Conservation (phyloP, 2,113 vertebrate genomes). For the Emydura subglobosa region DNA sequence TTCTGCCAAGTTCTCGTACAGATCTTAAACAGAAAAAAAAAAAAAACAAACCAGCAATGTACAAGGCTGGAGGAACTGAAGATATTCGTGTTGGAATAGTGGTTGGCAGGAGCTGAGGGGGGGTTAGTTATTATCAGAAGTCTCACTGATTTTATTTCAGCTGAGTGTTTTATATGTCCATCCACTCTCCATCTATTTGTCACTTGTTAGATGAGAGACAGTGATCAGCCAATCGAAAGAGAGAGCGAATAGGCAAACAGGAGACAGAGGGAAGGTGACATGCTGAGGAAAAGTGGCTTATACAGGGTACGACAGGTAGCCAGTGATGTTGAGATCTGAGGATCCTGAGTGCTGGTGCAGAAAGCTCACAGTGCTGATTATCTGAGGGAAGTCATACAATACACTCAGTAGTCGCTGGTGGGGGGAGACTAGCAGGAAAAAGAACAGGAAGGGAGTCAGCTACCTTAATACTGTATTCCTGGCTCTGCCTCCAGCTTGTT, state of each 20-base stretch:
- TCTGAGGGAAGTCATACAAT: slow-evolving; percentile 49
- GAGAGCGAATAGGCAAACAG: background rate
- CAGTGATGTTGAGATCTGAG: background rate
- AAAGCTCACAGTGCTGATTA: background rate
- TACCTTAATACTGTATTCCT: no score
- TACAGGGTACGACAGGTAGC: background rate
- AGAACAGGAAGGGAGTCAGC: background rate
- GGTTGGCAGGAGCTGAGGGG: slow-evolving; percentile 28
- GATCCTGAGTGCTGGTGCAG: background rate
- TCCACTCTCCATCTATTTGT: background rate
- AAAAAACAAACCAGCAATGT: background rate
- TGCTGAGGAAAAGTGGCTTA: background rate
- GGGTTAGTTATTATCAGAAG: slow-evolving; percentile 56
- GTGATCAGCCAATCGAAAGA: background rate
- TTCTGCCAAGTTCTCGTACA: slow-evolving; percentile 77
- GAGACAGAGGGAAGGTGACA: background rate
- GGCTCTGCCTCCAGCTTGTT: background rate
- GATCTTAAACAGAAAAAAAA: slow-evolving; percentile 70
- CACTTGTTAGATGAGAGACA: background rate
- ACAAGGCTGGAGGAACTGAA: slow-evolving; percentile 45
- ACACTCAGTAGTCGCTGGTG: background rate
- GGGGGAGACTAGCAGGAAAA: background rate
- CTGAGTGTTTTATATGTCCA: background rate
- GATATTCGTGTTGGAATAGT: slow-evolving; percentile 43
- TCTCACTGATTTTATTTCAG: slow-evolving; percentile 30